Evolutionary conservation across 1,140 invertebrate species (phyloP).

Genomic region (Phthorimaea operculella): DNA sequence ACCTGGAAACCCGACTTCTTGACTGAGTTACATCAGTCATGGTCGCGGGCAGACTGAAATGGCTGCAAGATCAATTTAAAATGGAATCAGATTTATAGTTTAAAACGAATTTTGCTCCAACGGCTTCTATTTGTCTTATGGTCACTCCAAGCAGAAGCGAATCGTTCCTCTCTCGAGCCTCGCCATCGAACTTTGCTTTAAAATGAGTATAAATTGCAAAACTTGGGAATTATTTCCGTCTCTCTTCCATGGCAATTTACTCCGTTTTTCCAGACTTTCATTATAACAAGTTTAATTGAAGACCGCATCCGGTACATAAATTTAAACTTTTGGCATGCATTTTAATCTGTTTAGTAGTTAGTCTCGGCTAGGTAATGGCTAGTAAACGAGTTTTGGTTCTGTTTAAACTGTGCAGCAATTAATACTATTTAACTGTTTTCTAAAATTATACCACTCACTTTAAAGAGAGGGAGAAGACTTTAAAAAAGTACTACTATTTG

Average conservation of each 20-base stretch:
- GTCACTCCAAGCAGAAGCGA: too few relatives aligned
- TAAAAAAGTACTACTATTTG: too few relatives aligned
- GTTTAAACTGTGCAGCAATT: slow-evolving; percentile 10
- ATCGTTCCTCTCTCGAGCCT: neutral
- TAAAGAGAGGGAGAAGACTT: too few relatives aligned
- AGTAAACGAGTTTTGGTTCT: slow-evolving; percentile 54
- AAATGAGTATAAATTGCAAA: slow-evolving; percentile 56
- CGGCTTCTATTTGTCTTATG: slow-evolving; percentile 15
- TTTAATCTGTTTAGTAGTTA: slow-evolving; percentile 57
- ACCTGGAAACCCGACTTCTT: too few relatives aligned
- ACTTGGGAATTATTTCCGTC: slow-evolving; percentile 54
- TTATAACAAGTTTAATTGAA: slow-evolving; percentile 64
- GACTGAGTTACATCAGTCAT: too few relatives aligned
- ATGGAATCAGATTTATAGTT: too few relatives aligned
- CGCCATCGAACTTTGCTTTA: slow-evolving; percentile 46
- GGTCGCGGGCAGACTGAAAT: too few relatives aligned
- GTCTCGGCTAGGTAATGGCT: slow-evolving; percentile 31
- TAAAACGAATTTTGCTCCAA: slow-evolving; percentile 14
- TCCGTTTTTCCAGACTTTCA: slow-evolving; percentile 57
- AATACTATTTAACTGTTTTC: too few relatives aligned
- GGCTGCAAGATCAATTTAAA: too few relatives aligned
- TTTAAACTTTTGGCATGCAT: slow-evolving; percentile 62
- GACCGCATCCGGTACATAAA: slow-evolving; percentile 59
- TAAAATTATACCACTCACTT: too few relatives aligned
- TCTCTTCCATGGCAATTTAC: slow-evolving; percentile 44